Base-by-base conservation (phyloP, 2,797 vertebrate genomes). In the Lutjanus campechanus region DNA sequence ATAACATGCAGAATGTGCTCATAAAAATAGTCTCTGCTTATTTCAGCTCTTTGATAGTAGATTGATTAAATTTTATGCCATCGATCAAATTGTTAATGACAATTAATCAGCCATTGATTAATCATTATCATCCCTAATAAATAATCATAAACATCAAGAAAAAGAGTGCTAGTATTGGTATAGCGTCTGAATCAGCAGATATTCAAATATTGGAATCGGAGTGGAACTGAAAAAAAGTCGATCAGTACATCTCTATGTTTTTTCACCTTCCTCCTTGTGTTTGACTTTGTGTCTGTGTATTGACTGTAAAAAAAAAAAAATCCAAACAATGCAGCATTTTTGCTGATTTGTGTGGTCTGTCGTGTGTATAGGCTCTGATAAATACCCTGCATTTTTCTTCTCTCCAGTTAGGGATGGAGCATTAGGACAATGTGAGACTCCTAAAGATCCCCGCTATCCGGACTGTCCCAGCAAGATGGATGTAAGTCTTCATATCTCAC, bases 381-480 rank as follows among this genome's bases (percentile, higher is more conserved):
- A 88, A 85, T 54, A 29, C 56, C 12, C 65, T 79, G 69, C 49
- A 16, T 76, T 80, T 68, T 22, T 63, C 44, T 67, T 73, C 56
- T 66, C 75, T 83, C 54, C 93, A 98, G 97, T 82, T 58, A 88
- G 91, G 70, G 97, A 98, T 29, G 95, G 97, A 81, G 91, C 94
- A 69, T 91, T 92, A 64, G 97, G 97, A 89, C 97, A 97, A 81
- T 99, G 98, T 10, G 98, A 98, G 84, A 95, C 96, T 36, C 97
- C 98, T 76, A 97, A 96, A 89, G 97, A 99, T 86, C 97, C 96
- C 58, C 96, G 92, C 77, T 99, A 96, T 88, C 97, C 98, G 1
- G 97, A 99, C 93, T 99, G 98, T 46, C 89, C 95, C 64, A 96
- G 96, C 87, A 99, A 99, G 94, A 96, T 99, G 83, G 98, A 99